These are phyloP conservation scores for Drosophila mettleri DNA, from an alignment of 2,888 invertebrate species.

Conservation along the genomic window DNA sequence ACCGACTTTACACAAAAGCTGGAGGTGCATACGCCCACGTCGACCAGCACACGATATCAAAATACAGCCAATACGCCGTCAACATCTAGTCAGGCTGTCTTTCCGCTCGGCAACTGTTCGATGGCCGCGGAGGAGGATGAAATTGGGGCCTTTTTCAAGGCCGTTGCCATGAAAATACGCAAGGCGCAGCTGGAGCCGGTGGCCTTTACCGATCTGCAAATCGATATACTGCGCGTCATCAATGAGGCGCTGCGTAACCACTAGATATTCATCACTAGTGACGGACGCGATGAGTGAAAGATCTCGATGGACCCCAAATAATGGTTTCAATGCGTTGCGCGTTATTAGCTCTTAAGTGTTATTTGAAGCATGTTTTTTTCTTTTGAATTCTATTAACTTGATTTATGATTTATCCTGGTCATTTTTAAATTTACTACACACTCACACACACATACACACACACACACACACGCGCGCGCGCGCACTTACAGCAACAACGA, in stretches of 20 bases:
- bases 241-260: conserved; percentile 80
- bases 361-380: conserved; percentile 45
- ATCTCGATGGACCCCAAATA: conserved; percentile 23
- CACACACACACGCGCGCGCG: conserved; percentile 24
- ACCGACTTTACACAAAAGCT: conserved; percentile 59
- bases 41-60: conserved; percentile 37
- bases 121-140: conserved; percentile 78
- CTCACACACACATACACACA: conserved; percentile 24
- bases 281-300: conserved; percentile 4
- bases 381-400: conserved; percentile 21
- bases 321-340: conserved; percentile 48
- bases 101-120: conserved; percentile 39
- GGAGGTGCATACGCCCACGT: conserved; percentile 52
- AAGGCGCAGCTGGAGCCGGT: conserved; percentile 81
- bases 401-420: conserved; percentile 42
- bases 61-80: conserved; percentile 50
- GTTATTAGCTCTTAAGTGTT: conserved; percentile 65
- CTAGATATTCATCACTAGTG: conserved; percentile 32
- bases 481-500: conserved; percentile 9
- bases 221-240: conserved; percentile 82
- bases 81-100: conserved; percentile 42
- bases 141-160: conserved; percentile 83
- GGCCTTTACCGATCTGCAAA: conserved; percentile 83
- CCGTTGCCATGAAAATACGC: conserved; percentile 83
- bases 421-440: conserved; percentile 29